A percentile compares a stretch with the other conserved stretches of the same genome.
phyloP scores from a whole-genome alignment of 2,888 invertebrate species.

The Drosophila vallismaia region DNA sequence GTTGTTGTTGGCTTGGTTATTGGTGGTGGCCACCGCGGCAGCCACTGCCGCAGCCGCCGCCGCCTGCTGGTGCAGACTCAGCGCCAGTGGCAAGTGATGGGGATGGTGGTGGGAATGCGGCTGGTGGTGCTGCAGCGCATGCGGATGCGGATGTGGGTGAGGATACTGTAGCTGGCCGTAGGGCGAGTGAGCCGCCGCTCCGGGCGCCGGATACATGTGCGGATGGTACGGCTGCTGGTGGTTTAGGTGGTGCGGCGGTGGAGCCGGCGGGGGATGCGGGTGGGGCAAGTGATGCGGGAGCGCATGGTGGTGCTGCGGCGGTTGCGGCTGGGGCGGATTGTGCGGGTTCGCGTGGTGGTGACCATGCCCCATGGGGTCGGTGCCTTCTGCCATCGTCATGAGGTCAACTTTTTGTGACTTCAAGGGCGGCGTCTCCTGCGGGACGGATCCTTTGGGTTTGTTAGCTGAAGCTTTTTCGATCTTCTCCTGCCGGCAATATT shows the following conservation, averaged over 20 bases:
- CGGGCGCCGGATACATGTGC: slow-evolving; percentile 38
- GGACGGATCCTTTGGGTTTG: slow-evolving; percentile 31
- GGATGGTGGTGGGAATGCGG: slow-evolving; percentile 68
- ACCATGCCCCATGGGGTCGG: slow-evolving; percentile 86
- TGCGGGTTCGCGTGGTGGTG: slow-evolving; percentile 81
- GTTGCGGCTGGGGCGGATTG: slow-evolving; percentile 81
- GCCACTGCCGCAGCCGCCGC: slow-evolving; percentile 75
- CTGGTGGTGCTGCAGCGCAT: slow-evolving; percentile 55
- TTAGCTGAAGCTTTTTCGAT: slow-evolving; percentile 4
- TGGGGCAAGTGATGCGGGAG: slow-evolving; percentile 68
- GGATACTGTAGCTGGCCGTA: slow-evolving; percentile 62
- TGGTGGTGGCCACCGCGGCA: slow-evolving; percentile 79
- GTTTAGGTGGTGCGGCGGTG: slow-evolving; percentile 52
- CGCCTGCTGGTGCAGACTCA: slow-evolving; percentile 79
- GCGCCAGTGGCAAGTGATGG: slow-evolving; percentile 77
- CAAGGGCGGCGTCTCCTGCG: slow-evolving; percentile 45
- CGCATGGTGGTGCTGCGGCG: slow-evolving; percentile 71
- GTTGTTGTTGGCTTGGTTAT: slow-evolving; percentile 81
- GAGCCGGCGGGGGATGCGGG: slow-evolving; percentile 60
- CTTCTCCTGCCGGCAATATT: slow-evolving; percentile 4
- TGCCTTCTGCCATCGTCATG: slow-evolving; percentile 91
- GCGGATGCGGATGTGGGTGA: slow-evolving; percentile 64
- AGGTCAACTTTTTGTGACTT: slow-evolving; percentile 83
- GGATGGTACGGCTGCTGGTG: slow-evolving; percentile 23
- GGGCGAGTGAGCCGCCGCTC: slow-evolving; percentile 43